Evolutionary conservation across 1,140 invertebrate species (phyloP).

Genomic region (Parapsyche elsis): DNA sequence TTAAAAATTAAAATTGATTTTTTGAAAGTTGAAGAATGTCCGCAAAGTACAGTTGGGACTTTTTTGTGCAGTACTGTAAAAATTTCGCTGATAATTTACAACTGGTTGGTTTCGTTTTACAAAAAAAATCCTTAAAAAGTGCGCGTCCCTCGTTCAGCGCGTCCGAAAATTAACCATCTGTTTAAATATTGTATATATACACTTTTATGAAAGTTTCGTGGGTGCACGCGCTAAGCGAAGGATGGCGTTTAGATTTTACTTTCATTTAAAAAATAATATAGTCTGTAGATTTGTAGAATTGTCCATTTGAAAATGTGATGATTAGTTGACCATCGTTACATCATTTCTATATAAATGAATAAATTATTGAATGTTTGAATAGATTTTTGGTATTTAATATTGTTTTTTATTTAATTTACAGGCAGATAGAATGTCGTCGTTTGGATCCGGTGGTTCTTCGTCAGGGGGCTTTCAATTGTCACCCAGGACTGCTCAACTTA

Average conservation of each 20-base stretch:
- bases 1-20: conserved; percentile 9
- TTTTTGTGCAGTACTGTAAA: conserved; percentile 55
- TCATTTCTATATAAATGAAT: neutral
- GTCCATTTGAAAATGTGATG: too few species aligned
- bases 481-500: conserved; percentile 50
- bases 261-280: neutral
- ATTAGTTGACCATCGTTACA: too few species aligned
- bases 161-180: neutral
- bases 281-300: neutral
- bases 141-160: conserved; percentile 7
- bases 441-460: conserved; percentile 46
- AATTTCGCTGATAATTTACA: conserved; percentile 55
- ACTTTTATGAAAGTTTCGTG: too few species aligned
- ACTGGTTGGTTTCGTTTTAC: conserved; percentile 51
- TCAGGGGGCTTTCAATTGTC: conserved; percentile 48
- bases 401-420: conserved; percentile 27
- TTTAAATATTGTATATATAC: too few species aligned
- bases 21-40: conserved; percentile 45
- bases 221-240: neutral
- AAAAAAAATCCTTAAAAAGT: conserved; percentile 19
- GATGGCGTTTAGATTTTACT: neutral
- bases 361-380: neutral
- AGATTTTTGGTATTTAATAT: neutral
- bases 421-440: conserved; percentile 55
- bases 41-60: conserved; percentile 54